Percentiles rank a stretch among this genome's conserved stretches.
Evolutionary conservation across 1,140 invertebrate species (phyloP).

Genomic region (Micrasema minimum): DNA sequence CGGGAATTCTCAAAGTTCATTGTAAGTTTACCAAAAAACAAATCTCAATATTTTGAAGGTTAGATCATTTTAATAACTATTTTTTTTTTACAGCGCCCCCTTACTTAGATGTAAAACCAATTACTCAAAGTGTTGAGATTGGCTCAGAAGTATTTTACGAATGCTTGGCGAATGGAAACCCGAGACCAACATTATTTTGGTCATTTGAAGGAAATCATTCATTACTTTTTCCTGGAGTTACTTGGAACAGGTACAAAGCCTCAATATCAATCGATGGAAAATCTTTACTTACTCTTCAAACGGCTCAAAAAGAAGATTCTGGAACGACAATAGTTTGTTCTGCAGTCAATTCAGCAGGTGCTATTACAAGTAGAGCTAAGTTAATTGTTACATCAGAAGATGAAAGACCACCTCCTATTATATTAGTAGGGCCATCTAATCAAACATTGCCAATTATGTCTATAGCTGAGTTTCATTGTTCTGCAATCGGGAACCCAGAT

Average conservation of each 20-base stretch:
- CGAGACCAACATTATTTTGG: conserved; percentile 81
- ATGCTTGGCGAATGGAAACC: conserved; percentile 75
- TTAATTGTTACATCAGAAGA: conserved; percentile 81
- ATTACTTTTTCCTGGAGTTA: conserved; percentile 75
- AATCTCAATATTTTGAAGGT: neutral
- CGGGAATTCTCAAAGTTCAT: conserved; percentile 83
- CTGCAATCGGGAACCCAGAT: conserved; percentile 78
- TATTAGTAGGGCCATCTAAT: conserved; percentile 87
- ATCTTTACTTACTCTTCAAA: conserved; percentile 70
- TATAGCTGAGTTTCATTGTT: conserved; percentile 81
- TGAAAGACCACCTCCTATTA: conserved; percentile 87
- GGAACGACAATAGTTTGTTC: conserved; percentile 80
- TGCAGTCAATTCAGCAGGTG: conserved; percentile 84
- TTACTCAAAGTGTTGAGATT: conserved; percentile 73
- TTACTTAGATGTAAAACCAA: conserved; percentile 71
- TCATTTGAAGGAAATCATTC: conserved; percentile 79
- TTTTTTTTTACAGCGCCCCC: conserved; percentile 71
- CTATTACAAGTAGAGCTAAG: conserved; percentile 79
- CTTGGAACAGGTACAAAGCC: conserved; percentile 70
- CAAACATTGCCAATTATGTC: conserved; percentile 86
- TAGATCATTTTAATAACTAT: conserved; percentile 45
- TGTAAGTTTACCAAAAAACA: conserved; percentile 73
- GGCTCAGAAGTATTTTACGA: conserved; percentile 74
- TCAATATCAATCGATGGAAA: conserved; percentile 70
- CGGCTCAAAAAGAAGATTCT: conserved; percentile 72